Percentiles rank a stretch among this genome's conserved stretches.
Conservation (phyloP, 2,888 invertebrate genomes). For the Drosophila sordidula region DNA sequence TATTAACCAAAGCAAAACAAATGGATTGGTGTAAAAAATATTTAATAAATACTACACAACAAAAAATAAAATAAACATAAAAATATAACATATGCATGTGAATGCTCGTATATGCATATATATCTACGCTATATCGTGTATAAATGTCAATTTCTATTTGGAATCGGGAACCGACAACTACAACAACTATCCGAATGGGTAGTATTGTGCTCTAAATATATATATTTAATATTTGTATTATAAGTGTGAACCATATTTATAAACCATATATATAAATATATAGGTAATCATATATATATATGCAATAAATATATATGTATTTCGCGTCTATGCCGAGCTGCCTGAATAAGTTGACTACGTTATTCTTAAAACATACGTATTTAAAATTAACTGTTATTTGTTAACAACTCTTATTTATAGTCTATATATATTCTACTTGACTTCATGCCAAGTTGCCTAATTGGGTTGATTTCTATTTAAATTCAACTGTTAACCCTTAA, state of each 20-base stretch:
- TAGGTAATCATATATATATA: conserved; percentile 9
- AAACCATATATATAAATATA: conserved; percentile 8
- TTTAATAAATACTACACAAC: conserved; percentile 6
- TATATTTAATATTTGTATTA: conserved; percentile 29
- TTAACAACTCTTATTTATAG: conserved; percentile 8
- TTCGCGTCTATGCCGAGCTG: conserved; percentile 72
- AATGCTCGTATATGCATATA: conserved; percentile 18
- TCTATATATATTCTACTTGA: conserved; percentile 9
- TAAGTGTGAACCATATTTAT: conserved; percentile 26
- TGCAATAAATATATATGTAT: conserved; percentile 20
- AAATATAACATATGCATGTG: conserved; percentile 3
- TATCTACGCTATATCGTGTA: conserved; percentile 40
- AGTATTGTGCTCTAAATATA: conserved; percentile 15
- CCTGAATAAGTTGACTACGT: conserved; percentile 62
- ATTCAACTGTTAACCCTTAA: conserved; percentile 19
- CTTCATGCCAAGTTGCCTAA: conserved; percentile 34
- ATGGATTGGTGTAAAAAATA: conserved; percentile 18
- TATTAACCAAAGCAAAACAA: conserved; percentile 5
- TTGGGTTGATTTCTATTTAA: conserved; percentile 37
- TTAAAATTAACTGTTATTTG: conserved; percentile 28
- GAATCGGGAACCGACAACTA: conserved; percentile 25
- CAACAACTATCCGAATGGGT: conserved; percentile 8
- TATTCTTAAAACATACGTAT: conserved; percentile 8
- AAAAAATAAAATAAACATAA: neutral
- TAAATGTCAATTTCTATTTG: conserved; percentile 72